phyloP scores from a whole-genome alignment of 2,888 invertebrate species.

The Catocala sponsa region DNA sequence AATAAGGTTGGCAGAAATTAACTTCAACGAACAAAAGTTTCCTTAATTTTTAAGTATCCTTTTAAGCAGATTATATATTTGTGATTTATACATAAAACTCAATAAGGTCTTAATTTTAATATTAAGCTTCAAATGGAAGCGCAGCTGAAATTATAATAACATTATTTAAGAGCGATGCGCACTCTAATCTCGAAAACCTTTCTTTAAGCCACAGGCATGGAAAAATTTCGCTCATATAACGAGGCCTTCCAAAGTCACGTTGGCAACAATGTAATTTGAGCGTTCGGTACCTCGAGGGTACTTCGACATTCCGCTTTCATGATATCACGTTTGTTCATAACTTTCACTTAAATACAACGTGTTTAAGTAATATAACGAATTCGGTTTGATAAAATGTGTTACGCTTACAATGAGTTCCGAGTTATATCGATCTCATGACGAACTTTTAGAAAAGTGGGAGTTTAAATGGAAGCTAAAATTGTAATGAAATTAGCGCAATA shows the following conservation, averaged over 20 bases:
- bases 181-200: constrained; percentile 17
- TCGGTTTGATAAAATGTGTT: constrained; percentile 18
- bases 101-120: too few relatives aligned
- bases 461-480: neutral
- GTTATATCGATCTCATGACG: constrained; percentile 1
- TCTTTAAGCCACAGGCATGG: constrained; percentile 26
- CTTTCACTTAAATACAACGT: constrained; percentile 30
- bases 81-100: too few relatives aligned
- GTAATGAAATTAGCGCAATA: neutral
- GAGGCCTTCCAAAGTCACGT: constrained; percentile 47
- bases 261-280: constrained; percentile 57
- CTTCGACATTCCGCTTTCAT: constrained; percentile 47
- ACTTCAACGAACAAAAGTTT: too few relatives aligned
- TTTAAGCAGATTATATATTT: too few relatives aligned
- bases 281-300: constrained; percentile 39
- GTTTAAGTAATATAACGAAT: constrained; percentile 29
- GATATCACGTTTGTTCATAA: constrained; percentile 43
- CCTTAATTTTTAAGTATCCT: too few relatives aligned
- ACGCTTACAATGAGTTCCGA: constrained; percentile 1
- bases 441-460: neutral
- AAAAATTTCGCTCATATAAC: constrained; percentile 41
- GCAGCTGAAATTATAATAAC: constrained; percentile 13
- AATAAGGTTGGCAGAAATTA: too few relatives aligned
- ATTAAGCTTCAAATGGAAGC: too few relatives aligned
- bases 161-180: constrained; percentile 18